Evolutionary conservation across 2,888 invertebrate genomes (phyloP).

Genomic region (Conomelus anceps): DNA sequence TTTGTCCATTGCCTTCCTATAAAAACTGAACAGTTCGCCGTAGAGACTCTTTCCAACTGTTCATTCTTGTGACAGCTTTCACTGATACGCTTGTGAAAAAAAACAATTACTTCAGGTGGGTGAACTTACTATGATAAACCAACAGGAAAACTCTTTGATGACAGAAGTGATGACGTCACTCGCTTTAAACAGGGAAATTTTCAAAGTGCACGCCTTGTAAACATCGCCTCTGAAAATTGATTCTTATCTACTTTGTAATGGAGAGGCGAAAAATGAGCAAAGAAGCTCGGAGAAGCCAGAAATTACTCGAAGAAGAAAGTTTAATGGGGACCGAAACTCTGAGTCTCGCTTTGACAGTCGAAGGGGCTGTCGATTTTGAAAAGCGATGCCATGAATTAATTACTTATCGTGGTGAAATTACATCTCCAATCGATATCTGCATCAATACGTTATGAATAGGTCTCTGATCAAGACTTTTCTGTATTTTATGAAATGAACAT

Average conservation of each 20-base stretch:
- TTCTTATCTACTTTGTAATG: background rate
- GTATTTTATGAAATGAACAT: background rate
- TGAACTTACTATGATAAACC: background rate
- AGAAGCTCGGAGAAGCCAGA: background rate
- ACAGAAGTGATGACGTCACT: background rate
- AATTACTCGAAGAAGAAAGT: background rate
- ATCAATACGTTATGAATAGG: background rate
- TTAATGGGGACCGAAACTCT: background rate
- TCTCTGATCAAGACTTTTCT: background rate
- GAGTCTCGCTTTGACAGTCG: background rate
- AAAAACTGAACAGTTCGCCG: background rate
- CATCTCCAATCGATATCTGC: background rate
- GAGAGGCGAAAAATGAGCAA: background rate
- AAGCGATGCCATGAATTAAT: background rate
- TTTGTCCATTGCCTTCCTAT: background rate
- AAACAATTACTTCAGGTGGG: background rate
- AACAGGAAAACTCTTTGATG: background rate
- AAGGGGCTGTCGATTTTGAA: background rate
- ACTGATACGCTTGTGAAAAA: background rate
- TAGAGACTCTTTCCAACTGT: background rate
- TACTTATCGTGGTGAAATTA: background rate
- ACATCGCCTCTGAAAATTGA: background rate
- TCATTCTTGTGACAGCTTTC: background rate
- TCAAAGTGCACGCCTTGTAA: background rate
- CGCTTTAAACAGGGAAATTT: background rate